Percentiles rank a stretch among this genome's conserved stretches.
Conservation (phyloP, 2,113 vertebrate species). For the Steatornis caripensis region DNA sequence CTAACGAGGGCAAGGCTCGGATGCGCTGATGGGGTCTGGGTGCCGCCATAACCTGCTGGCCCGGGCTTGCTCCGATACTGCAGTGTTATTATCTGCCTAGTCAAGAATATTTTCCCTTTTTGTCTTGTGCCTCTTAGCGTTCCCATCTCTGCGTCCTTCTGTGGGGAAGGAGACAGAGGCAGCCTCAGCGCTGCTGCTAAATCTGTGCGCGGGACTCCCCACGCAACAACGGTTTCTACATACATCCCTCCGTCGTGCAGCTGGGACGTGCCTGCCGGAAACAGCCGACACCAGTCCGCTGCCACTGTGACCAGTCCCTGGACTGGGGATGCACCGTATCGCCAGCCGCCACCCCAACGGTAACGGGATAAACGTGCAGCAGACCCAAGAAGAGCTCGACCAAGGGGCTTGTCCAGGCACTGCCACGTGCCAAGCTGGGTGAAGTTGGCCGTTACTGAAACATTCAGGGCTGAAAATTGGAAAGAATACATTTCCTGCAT, state of each 20-base stretch:
- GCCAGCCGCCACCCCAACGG: background rate
- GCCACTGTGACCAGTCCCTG: accelerated
- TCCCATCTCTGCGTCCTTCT: background rate
- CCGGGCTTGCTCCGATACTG: background rate
- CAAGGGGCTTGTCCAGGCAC: background rate
- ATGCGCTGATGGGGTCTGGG: background rate
- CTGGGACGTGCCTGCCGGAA: background rate
- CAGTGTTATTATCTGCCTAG: background rate
- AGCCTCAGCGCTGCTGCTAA: background rate
- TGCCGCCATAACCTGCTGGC: background rate
- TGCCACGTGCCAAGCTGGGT: background rate
- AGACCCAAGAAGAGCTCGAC: background rate
- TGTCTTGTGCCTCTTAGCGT: background rate
- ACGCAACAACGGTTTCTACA: background rate
- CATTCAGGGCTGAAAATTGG: background rate
- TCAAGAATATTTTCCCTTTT: background rate
- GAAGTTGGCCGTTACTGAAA: background rate
- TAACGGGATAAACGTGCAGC: background rate
- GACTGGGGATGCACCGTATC: too few relatives aligned
- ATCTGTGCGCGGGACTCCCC: background rate
- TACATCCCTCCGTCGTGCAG: accelerated
- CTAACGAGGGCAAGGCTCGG: background rate
- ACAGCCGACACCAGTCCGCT: too few relatives aligned
- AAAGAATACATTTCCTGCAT: background rate
- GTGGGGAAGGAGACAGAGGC: background rate